Percentiles rank a stretch among this genome's conserved stretches.
Evolutionary conservation across 2,888 invertebrate species (phyloP).

Genomic region (Dryadula phaetusa): DNA sequence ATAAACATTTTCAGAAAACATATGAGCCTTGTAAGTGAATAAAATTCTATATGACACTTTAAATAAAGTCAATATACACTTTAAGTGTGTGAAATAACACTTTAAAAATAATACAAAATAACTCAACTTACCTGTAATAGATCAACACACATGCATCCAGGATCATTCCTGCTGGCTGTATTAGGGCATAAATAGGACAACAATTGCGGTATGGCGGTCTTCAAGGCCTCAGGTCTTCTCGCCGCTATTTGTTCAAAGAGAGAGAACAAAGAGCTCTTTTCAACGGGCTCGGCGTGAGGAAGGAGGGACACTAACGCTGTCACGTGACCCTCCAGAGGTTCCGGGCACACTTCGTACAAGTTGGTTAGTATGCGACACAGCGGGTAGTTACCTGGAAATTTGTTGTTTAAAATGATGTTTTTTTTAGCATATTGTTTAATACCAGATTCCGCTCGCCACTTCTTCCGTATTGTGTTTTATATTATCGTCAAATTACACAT

Average conservation of each 20-base stretch:
- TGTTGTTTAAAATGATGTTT: too few species aligned
- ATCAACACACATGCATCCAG: slow-evolving; percentile 78
- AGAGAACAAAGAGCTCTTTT: slow-evolving; percentile 92
- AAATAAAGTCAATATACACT: too few species aligned
- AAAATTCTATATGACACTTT: too few species aligned
- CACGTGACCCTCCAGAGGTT: slow-evolving; percentile 93
- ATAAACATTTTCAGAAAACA: too few species aligned
- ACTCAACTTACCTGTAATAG: slow-evolving; percentile 68
- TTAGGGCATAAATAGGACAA: slow-evolving; percentile 88
- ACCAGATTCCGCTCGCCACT: too few species aligned
- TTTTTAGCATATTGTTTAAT: too few species aligned
- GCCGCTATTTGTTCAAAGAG: slow-evolving; percentile 93
- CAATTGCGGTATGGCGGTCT: slow-evolving; percentile 92
- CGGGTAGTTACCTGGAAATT: slow-evolving; percentile 91
- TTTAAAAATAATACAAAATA: too few species aligned
- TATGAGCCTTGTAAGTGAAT: too few species aligned
- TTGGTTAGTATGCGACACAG: slow-evolving; percentile 94
- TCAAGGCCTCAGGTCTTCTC: slow-evolving; percentile 91
- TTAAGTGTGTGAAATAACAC: too few species aligned
- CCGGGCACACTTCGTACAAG: slow-evolving; percentile 94
- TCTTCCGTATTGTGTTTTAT: too few species aligned
- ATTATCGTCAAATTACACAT: too few species aligned
- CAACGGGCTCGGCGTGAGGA: slow-evolving; percentile 93
- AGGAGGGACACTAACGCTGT: slow-evolving; percentile 91
- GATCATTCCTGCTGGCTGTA: slow-evolving; percentile 66